phyloP scores from a whole-genome alignment of 2,113 vertebrate species.

The Heliornis fulica region DNA sequence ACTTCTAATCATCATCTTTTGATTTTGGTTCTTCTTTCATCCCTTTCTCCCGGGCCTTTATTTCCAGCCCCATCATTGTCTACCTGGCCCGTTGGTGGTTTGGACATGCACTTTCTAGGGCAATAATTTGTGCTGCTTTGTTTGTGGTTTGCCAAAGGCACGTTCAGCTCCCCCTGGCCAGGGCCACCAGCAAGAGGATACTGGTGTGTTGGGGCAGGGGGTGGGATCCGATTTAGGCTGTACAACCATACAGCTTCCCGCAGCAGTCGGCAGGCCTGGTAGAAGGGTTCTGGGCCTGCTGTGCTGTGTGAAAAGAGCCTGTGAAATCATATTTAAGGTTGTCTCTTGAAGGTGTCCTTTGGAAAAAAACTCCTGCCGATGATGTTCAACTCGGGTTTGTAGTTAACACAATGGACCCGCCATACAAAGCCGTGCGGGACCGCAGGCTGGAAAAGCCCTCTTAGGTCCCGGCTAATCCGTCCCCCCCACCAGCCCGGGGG shows the following conservation, averaged over 20 bases:
- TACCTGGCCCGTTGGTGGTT: neutral
- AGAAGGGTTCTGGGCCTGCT: neutral
- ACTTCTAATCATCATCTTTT: neutral
- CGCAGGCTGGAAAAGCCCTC: conserved; percentile 43
- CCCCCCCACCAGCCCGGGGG: conserved; percentile 10
- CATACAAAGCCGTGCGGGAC: conserved; percentile 24
- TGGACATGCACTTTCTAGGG: rapidly evolving
- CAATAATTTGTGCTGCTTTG: neutral
- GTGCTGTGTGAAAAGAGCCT: neutral
- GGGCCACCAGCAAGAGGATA: neutral
- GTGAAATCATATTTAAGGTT: conserved; percentile 32
- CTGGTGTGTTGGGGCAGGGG: neutral
- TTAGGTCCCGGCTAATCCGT: conserved; percentile 58
- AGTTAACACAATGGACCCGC: conserved; percentile 5
- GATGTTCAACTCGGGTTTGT: conserved; percentile 26
- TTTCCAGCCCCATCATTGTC: rapidly evolving
- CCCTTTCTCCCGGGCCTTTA: neutral
- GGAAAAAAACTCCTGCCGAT: neutral
- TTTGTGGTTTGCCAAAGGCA: neutral
- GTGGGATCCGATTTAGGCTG: neutral
- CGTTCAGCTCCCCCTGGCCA: neutral
- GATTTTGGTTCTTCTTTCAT: rapidly evolving
- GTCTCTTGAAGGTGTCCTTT: conserved; percentile 1
- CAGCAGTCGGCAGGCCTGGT: neutral
- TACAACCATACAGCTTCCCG: neutral